These are phyloP conservation scores for Fragariocoptes setiger DNA, from an alignment of 1,140 invertebrate species.

Conservation along the genomic window DNA sequence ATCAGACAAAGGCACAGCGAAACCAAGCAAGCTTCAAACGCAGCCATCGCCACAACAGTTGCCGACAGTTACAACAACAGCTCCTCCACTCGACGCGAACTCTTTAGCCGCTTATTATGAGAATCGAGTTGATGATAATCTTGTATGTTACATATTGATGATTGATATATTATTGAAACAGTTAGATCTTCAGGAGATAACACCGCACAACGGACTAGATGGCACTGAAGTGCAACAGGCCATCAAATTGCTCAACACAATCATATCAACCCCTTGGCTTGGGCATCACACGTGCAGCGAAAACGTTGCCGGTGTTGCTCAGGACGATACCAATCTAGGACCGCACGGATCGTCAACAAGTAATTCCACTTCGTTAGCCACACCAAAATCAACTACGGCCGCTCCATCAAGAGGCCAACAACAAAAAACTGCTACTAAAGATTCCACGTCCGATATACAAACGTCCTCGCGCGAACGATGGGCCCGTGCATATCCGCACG, in stretches of 20 bases:
- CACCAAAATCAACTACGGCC: neutral
- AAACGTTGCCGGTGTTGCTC: conserved; percentile 8
- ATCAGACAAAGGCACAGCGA: too few relatives aligned
- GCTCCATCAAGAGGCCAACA: neutral
- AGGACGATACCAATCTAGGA: neutral
- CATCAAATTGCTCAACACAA: conserved; percentile 33
- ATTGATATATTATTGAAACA: conserved; percentile 77
- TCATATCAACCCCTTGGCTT: conserved; percentile 40
- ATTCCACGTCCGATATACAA: neutral
- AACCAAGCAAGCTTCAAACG: too few relatives aligned
- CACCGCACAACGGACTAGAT: conserved; percentile 42
- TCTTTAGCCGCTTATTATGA: too few relatives aligned
- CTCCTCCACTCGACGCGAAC: too few relatives aligned
- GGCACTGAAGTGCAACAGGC: conserved; percentile 28
- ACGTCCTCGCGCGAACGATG: conserved; percentile 14
- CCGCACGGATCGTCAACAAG: neutral
- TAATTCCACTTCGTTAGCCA: neutral
- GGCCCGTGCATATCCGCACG: neutral
- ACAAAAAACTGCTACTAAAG: too few relatives aligned
- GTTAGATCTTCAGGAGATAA: conserved; percentile 74
- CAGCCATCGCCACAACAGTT: too few relatives aligned
- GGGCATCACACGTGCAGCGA: conserved; percentile 33
- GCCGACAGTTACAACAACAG: too few relatives aligned
- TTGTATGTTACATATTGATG: conserved; percentile 83
- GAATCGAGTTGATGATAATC: conserved; percentile 19